These are phyloP conservation scores for Diarsia rubi DNA, from an alignment of 2,888 invertebrate species.

Conservation along the genomic window DNA sequence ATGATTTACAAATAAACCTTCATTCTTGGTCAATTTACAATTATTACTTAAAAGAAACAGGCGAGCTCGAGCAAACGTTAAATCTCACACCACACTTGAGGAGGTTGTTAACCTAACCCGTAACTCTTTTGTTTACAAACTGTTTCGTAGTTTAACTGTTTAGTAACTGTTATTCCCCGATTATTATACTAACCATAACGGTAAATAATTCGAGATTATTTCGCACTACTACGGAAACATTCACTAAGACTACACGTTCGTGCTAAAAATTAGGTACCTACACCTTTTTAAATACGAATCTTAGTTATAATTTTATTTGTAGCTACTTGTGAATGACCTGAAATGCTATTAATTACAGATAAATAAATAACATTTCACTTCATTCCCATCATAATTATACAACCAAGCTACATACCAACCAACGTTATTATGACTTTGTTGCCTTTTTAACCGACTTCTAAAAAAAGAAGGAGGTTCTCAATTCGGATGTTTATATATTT, in stretches of 20 bases:
- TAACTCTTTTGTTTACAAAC: slow-evolving; percentile 20
- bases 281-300: background rate
- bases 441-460: no score
- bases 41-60: slow-evolving; percentile 12
- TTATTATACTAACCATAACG: background rate
- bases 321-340: background rate
- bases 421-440: background rate
- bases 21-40: slow-evolving; percentile 30
- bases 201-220: slow-evolving; percentile 12
- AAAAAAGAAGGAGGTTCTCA: no score
- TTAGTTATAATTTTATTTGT: no score
- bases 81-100: slow-evolving; percentile 25
- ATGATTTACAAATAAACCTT: slow-evolving; percentile 9
- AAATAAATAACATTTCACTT: no score
- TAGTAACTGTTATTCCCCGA: background rate
- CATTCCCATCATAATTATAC: no score
- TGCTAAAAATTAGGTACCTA: background rate
- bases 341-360: background rate
- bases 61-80: slow-evolving; percentile 2
- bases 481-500: no score
- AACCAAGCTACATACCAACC: background rate
- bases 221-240: slow-evolving; percentile 16
- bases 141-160: slow-evolving; percentile 3
- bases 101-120: slow-evolving; percentile 17
- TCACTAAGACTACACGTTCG: background rate